Evolutionary conservation across 2,888 invertebrate species (phyloP), one percentile per base, ranked within the genome.

Genomic region (Lamellibrachia satsuma): DNA sequence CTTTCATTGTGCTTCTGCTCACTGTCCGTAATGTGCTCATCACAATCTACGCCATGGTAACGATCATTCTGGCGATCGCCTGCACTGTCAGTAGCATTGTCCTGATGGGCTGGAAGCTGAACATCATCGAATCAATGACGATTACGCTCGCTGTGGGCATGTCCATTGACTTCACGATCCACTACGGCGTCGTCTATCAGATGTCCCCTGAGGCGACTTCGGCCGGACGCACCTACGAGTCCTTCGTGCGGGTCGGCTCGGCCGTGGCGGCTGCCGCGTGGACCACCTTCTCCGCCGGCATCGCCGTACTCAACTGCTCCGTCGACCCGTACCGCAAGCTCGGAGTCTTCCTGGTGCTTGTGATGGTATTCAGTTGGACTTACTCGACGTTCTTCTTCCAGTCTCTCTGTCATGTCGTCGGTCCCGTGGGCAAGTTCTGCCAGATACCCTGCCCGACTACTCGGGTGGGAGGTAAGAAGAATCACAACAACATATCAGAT

Each of bases 91-190:
- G 95, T 7, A 94, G 95, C 15, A 95, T 97, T 91, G 96, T 97
- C 15, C 95, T 97, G 27, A 94, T 97, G 55, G 98, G 98, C 92
- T 99, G 99, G 99, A 98, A 98, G 96, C 97, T 99, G 92, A 99
- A 99, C 97, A 98, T 99, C 94, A 97, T 99, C 94, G 99, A 99
- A 97, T 98, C 99, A 95, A 98, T 99, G 93, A 98, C 98, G n/a
- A 98, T 99, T 93, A 98, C 98, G 11, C 98, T 99, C 9, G 98
- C 99, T 9, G 98, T 99, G 94, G 99, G 99, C 22, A 97, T 99
- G 95, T 98, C 98, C 22, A 98, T 98, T 57, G 99, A 99, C 97
- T 99, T 98, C 96, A 98, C 98, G 96, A 97, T 99, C 93, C 99
- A 99, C 96, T 98, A 98, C 96, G 98, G 98, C 92, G 97, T 99